phyloP scores from a whole-genome alignment of 1,140 invertebrate species.

The Achatina immaculata region DNA sequence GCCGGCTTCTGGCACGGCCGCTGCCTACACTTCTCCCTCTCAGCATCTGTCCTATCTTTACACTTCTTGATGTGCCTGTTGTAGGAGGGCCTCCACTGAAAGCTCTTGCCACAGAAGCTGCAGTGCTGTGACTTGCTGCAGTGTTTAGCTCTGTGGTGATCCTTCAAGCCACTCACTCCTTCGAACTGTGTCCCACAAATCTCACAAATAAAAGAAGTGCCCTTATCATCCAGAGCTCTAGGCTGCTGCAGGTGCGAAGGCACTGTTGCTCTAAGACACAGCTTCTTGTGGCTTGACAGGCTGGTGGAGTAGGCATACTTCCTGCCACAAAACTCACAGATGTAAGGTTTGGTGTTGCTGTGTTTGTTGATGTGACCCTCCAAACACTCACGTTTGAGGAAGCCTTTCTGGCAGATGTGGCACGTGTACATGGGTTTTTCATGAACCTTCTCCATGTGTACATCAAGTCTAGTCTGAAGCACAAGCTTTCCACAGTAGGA shows the following conservation, averaged over 20 bases:
- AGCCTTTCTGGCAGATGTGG: conserved; percentile 21
- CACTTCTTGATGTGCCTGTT: conserved; percentile 29
- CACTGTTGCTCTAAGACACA: neutral
- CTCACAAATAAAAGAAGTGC: neutral
- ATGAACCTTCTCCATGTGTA: conserved; percentile 29
- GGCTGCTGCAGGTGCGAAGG: neutral
- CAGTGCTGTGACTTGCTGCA: neutral
- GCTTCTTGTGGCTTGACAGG: conserved; percentile 18
- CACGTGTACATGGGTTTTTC: conserved; percentile 15
- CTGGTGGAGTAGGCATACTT: conserved; percentile 25
- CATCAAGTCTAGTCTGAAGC: conserved; percentile 5
- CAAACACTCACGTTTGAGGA: conserved; percentile 20
- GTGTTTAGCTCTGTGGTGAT: conserved; percentile 27
- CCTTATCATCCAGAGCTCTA: neutral
- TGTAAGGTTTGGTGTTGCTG: conserved; percentile 18
- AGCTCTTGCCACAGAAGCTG: conserved; percentile 8
- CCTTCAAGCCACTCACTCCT: conserved; percentile 16
- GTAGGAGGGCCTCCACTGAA: conserved; percentile 28
- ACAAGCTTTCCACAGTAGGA: conserved; percentile 25
- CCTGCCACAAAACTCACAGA: conserved; percentile 17
- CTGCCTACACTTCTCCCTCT: neutral
- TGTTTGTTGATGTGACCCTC: conserved; percentile 31
- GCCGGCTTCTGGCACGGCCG: neutral
- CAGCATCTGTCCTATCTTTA: conserved; percentile 16
- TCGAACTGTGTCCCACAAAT: conserved; percentile 19